phyloP scores from a whole-genome alignment of 2,113 vertebrate species.

The Myodes glareolus region DNA sequence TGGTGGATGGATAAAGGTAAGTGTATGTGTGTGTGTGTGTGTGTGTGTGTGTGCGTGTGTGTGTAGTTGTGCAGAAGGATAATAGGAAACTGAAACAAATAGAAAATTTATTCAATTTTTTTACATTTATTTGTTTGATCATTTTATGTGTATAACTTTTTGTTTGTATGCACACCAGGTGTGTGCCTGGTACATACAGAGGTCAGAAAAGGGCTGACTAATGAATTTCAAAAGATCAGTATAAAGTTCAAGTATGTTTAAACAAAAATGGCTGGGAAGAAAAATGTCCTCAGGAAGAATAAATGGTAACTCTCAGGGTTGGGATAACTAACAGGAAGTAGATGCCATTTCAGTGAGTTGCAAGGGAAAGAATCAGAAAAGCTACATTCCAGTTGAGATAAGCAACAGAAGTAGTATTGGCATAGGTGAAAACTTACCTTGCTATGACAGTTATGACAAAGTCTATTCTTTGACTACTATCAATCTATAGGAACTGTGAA shows the following conservation, averaged over 20 bases:
- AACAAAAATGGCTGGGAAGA: neutral
- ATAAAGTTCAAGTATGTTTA: neutral
- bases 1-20: neutral
- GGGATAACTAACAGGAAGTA: neutral
- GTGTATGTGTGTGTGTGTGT: neutral
- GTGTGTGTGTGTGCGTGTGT: neutral
- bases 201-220: neutral
- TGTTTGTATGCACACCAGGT: neutral
- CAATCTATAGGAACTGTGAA: constrained; percentile 36
- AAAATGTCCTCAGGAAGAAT: neutral
- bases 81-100: neutral
- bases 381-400: neutral
- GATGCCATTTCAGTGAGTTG: neutral
- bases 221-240: constrained; percentile 22
- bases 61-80: neutral
- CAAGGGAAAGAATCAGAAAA: constrained; percentile 22
- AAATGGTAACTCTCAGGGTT: neutral
- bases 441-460: neutral
- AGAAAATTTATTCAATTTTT: neutral
- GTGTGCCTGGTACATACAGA: neutral
- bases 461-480: neutral
- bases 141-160: too few species aligned
- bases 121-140: too few species aligned
- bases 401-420: neutral
- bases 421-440: constrained; percentile 3